A percentile compares a stretch with the other conserved stretches of the same genome.
phyloP scores from a whole-genome alignment of 2,113 vertebrate species.

The Garra rufa region DNA sequence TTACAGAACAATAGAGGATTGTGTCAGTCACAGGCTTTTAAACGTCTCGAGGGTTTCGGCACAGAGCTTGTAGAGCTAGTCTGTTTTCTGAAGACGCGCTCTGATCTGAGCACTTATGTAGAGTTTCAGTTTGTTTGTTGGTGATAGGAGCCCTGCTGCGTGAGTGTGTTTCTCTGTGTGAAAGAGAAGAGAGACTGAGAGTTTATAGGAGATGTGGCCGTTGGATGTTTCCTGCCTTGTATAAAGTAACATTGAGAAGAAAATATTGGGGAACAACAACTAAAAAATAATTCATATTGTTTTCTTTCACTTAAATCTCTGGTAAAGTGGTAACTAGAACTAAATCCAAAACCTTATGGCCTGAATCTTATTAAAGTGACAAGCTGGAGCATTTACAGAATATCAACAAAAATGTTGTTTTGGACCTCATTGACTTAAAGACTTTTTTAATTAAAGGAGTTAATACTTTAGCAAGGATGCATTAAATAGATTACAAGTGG shows the following conservation, averaged over 20 bases:
- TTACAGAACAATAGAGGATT: neutral
- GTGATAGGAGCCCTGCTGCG: neutral
- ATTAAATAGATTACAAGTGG: neutral
- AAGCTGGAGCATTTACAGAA: neutral
- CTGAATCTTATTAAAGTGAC: neutral
- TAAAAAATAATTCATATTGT: neutral
- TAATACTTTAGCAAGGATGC: neutral
- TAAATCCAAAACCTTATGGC: neutral
- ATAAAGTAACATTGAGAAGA: neutral
- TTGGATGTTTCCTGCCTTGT: neutral
- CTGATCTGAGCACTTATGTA: conserved; percentile 20
- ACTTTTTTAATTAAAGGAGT: no score
- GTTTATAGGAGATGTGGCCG: neutral
- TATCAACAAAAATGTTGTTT: neutral
- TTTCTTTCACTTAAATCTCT: neutral
- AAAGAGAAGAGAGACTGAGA: neutral
- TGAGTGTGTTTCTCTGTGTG: neutral
- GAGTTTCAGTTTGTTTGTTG: conserved; percentile 25
- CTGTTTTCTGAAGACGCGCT: neutral
- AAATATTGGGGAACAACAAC: neutral
- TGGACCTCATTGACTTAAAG: neutral
- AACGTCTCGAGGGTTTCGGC: neutral
- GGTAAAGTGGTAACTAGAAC: neutral
- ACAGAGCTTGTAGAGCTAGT: neutral
- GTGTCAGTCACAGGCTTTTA: neutral